phyloP scores from a whole-genome alignment of 2,888 invertebrate genomes.

The Eupithecia centaureata region DNA sequence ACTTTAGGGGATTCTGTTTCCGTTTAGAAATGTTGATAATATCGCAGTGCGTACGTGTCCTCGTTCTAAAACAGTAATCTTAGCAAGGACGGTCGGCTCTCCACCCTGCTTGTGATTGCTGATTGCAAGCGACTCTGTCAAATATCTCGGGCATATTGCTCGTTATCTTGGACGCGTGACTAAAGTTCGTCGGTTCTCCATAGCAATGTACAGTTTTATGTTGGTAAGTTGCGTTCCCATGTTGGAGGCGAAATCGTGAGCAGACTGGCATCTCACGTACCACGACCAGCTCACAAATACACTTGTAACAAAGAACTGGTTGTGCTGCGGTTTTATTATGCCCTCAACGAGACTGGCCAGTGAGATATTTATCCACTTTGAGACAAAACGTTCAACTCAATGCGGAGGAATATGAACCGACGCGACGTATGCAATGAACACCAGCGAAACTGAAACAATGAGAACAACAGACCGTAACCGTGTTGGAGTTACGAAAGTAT shows the following conservation, averaged over 20 bases:
- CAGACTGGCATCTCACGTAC: slow-evolving; percentile 42
- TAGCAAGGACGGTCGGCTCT: slow-evolving; percentile 52
- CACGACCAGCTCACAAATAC: slow-evolving; percentile 42
- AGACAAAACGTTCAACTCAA: slow-evolving; percentile 19
- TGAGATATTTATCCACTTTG: slow-evolving; percentile 50
- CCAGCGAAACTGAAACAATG: slow-evolving; percentile 34
- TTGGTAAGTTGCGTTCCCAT: slow-evolving; percentile 47
- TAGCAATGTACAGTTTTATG: slow-evolving; percentile 49
- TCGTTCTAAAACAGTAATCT: slow-evolving; percentile 62
- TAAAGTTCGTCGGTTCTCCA: slow-evolving; percentile 40
- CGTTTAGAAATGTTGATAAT: slow-evolving; percentile 57
- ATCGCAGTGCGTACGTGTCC: slow-evolving; percentile 51
- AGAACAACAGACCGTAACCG: slow-evolving; percentile 30
- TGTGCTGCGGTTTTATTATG: slow-evolving; percentile 58
- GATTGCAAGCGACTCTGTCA: slow-evolving; percentile 48
- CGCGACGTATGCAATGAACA: slow-evolving; percentile 19
- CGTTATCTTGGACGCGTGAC: slow-evolving; percentile 46
- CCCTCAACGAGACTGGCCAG: slow-evolving; percentile 48
- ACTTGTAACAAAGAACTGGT: slow-evolving; percentile 67
- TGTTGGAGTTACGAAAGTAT: slow-evolving; percentile 29
- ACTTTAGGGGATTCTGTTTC: slow-evolving; percentile 57
- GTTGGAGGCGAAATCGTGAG: slow-evolving; percentile 53
- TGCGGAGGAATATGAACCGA: slow-evolving; percentile 27
- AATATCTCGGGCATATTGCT: slow-evolving; percentile 52
- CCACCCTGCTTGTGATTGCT: slow-evolving; percentile 48